phyloP scores from a whole-genome alignment of 2,888 invertebrate genomes.

The Pseudeuparius sepicola region DNA sequence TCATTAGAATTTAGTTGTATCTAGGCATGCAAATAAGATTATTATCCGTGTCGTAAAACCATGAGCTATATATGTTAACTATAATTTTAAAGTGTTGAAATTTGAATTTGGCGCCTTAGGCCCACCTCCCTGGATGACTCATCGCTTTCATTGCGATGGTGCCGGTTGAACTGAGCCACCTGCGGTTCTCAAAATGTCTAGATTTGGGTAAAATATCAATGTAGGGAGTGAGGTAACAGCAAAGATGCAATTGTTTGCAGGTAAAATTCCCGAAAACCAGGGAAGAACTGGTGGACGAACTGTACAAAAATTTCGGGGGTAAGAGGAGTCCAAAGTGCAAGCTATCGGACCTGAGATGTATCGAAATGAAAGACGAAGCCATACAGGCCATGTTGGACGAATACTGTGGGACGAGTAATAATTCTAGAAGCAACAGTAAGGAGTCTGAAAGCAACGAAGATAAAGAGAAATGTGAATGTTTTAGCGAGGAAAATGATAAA shows the following conservation, averaged over 20 bases:
- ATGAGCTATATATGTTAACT: too few relatives aligned
- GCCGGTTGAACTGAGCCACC: too few relatives aligned
- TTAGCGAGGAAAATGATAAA: conserved; percentile 12
- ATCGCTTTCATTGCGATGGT: too few relatives aligned
- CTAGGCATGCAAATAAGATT: too few relatives aligned
- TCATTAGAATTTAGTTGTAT: too few relatives aligned
- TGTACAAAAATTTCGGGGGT: conserved; percentile 28
- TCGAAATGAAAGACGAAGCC: conserved; percentile 42
- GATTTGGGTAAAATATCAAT: too few relatives aligned
- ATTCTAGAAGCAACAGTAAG: conserved; percentile 10
- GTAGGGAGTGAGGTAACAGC: too few relatives aligned
- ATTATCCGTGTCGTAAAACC: too few relatives aligned
- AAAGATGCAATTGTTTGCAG: conserved; percentile 28
- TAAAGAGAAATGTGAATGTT: conserved; percentile 27
- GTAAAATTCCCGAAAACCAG: conserved; percentile 32
- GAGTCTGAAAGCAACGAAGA: conserved; percentile 24
- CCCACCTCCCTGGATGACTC: too few relatives aligned
- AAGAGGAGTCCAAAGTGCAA: conserved; percentile 26
- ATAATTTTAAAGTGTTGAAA: too few relatives aligned
- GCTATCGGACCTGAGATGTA: conserved; percentile 34
- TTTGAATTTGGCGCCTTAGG: too few relatives aligned
- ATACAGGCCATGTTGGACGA: conserved; percentile 37
- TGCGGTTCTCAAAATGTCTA: too few relatives aligned
- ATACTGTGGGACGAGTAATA: background rate
- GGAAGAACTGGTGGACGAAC: conserved; percentile 30